Conservation (phyloP, 2,888 invertebrate species). For the Axea sp. region DNA sequence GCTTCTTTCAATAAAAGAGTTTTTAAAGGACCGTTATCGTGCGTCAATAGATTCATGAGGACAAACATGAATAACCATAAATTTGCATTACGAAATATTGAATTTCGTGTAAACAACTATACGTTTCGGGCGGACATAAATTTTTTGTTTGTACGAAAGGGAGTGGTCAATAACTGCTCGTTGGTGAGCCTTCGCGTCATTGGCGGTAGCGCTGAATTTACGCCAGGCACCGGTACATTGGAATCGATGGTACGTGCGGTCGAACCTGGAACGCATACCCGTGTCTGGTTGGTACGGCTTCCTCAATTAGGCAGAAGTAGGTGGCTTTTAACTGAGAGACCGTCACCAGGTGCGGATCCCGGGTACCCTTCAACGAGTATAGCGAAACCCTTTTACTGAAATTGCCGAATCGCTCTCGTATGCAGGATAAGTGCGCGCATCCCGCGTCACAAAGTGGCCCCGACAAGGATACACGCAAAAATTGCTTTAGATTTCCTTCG, state of each 20-base stretch:
- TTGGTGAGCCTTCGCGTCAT: constrained; percentile 31
- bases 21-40: too few species aligned
- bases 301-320: constrained; percentile 73
- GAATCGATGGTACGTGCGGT: constrained; percentile 60
- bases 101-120: too few species aligned
- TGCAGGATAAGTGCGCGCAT: constrained; percentile 66
- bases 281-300: constrained; percentile 52
- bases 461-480: constrained; percentile 62
- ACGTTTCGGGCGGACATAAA: too few species aligned
- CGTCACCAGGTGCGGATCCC: constrained; percentile 75
- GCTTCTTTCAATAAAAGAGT: too few species aligned
- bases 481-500: constrained; percentile 64
- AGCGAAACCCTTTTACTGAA: constrained; percentile 78
- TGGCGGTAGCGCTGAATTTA: constrained; percentile 47
- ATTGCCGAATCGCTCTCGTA: constrained; percentile 73
- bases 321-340: constrained; percentile 73
- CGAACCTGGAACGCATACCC: constrained; percentile 36
- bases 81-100: too few species aligned
- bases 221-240: constrained; percentile 47
- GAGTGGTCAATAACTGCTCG: too few species aligned
- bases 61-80: too few species aligned
- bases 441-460: constrained; percentile 56
- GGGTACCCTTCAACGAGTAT: constrained; percentile 66
- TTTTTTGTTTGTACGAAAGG: too few species aligned
- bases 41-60: too few species aligned